Percentiles rank a stretch among this genome's conserved stretches.
Evolutionary conservation across 2,888 invertebrate species (phyloP).

Genomic region (Chaetogeoica ovagalla): DNA sequence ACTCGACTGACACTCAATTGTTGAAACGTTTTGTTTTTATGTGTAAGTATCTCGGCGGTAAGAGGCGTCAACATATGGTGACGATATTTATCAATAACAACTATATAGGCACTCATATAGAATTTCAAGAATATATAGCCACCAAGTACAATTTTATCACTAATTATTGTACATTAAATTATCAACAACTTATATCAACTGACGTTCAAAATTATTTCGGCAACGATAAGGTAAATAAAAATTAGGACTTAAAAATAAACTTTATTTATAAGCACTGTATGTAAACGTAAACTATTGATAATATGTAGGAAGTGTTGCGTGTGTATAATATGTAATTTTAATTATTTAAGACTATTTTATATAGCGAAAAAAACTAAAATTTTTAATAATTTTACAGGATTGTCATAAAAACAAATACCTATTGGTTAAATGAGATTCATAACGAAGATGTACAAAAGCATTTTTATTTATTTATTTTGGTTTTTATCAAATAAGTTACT

Average conservation of each 20-base stretch:
- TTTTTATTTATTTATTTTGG: no score
- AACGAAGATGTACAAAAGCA: no score
- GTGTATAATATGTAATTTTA: no score
- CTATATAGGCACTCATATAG: background rate
- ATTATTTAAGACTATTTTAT: no score
- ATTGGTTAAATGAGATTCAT: no score
- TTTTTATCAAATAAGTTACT: no score
- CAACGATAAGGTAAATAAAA: conserved; percentile 4
- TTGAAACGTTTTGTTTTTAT: background rate
- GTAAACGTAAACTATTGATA: no score
- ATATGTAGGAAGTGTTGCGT: no score
- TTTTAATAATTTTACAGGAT: no score
- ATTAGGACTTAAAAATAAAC: background rate
- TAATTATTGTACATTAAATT: background rate
- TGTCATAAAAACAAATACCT: no score
- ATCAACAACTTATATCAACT: background rate
- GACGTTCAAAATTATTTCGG: conserved; percentile 27
- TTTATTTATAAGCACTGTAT: background rate
- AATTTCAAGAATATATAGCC: conserved; percentile 31
- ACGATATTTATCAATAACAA: conserved; percentile 30
- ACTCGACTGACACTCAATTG: background rate
- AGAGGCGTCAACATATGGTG: background rate
- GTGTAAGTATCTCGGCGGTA: conserved; percentile 12
- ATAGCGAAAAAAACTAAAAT: no score
- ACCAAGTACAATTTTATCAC: background rate